phyloP scores from a whole-genome alignment of 2,797 vertebrate genomes.

The Mormyrops boulengeri region DNA sequence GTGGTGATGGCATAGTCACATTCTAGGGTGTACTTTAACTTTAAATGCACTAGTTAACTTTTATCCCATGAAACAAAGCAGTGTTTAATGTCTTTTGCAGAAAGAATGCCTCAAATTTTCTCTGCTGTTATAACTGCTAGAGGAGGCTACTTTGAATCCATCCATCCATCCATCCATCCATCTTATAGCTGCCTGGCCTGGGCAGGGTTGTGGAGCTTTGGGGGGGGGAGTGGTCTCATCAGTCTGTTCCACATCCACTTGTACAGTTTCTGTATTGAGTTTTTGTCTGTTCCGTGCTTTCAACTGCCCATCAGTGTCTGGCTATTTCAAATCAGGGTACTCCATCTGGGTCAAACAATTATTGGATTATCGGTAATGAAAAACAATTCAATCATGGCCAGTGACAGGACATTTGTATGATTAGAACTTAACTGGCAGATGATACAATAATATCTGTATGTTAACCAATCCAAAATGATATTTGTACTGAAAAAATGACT shows the following conservation, averaged over 20 bases:
- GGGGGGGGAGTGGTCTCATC: background rate
- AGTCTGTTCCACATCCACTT: background rate
- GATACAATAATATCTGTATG: background rate
- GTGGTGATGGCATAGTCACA: background rate
- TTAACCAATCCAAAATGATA: background rate
- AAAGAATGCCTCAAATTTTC: background rate
- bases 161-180: background rate
- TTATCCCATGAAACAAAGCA: background rate
- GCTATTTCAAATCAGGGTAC: background rate
- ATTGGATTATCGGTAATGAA: background rate
- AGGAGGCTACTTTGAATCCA: background rate
- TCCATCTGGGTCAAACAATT: background rate
- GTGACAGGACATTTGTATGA: background rate
- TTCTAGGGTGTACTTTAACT: background rate
- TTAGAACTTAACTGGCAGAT: background rate
- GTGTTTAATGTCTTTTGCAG: background rate
- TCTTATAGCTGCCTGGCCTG: background rate
- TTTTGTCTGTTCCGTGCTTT: background rate
- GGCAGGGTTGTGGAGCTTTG: background rate
- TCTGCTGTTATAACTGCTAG: background rate
- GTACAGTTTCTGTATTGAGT: background rate
- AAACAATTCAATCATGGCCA: background rate
- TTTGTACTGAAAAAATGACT: background rate
- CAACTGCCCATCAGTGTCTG: background rate
- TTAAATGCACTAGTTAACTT: background rate